phyloP scores from a whole-genome alignment of 2,797 vertebrate species.

The Potorous gilbertii region DNA sequence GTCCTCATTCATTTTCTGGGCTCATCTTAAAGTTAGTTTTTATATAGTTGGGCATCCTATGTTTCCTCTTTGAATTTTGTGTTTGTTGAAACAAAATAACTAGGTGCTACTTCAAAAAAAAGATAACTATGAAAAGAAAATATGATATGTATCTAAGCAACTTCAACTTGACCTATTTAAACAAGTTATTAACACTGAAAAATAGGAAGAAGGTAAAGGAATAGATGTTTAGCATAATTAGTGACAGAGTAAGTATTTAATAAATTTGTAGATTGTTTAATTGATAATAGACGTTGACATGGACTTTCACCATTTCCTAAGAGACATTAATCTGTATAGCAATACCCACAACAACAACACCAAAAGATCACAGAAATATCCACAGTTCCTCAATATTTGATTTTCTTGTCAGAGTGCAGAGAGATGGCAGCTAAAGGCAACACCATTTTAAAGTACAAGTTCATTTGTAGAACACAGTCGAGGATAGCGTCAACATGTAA shows the following conservation, averaged over 20 bases:
- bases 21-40: not conserved
- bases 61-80: conserved; percentile 74
- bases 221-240: not conserved
- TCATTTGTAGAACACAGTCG: not conserved
- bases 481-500: not conserved
- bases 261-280: not conserved
- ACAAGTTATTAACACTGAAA: not conserved
- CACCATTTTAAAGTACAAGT: not conserved
- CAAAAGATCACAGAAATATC: not conserved
- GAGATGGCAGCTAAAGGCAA: not conserved
- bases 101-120: conserved; percentile 58
- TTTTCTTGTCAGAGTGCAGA: not conserved
- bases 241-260: not conserved
- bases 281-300: not conserved
- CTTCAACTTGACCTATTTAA: not conserved
- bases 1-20: not conserved
- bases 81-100: conserved; percentile 82
- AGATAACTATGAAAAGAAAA: not conserved
- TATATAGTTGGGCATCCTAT: conserved; percentile 60
- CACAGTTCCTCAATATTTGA: not conserved
- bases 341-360: not conserved
- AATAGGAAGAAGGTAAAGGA: not conserved
- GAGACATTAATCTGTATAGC: not conserved
- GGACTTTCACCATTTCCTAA: not conserved
- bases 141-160: not conserved